Percentiles rank a stretch among this genome's conserved stretches.
phyloP scores from a whole-genome alignment of 2,888 invertebrate genomes.

The Calliopum simillimum region DNA sequence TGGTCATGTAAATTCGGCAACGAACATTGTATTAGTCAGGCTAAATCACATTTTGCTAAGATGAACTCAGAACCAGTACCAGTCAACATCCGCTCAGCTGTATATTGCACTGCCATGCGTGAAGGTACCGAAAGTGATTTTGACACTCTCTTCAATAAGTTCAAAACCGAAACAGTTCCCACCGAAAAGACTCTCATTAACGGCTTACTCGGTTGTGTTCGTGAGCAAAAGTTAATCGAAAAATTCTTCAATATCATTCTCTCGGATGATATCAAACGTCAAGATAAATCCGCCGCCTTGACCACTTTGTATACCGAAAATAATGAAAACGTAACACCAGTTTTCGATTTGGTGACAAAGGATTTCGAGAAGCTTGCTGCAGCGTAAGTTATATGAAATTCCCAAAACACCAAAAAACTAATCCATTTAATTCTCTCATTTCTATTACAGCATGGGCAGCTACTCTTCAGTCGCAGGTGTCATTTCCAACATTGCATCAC shows the following conservation, averaged over 20 bases:
- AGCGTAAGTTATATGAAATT: too few species aligned
- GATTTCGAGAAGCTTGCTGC: too few species aligned
- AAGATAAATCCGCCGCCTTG: too few species aligned
- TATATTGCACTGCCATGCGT: too few species aligned
- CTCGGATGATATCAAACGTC: slow-evolving; percentile 63
- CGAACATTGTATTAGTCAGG: slow-evolving; percentile 70
- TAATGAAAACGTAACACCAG: too few species aligned
- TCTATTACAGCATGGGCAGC: slow-evolving; percentile 56
- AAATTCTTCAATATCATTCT: slow-evolving; percentile 69
- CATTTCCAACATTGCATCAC: slow-evolving; percentile 60
- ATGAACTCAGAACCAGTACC: slow-evolving; percentile 63
- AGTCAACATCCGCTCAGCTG: slow-evolving; percentile 75
- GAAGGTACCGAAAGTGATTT: slow-evolving; percentile 74
- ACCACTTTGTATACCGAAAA: too few species aligned
- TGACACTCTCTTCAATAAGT: slow-evolving; percentile 74
- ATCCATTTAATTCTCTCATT: too few species aligned
- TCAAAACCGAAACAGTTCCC: slow-evolving; percentile 72
- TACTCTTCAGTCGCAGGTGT: slow-evolving; percentile 58
- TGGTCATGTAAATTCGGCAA: slow-evolving; percentile 76
- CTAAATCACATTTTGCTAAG: slow-evolving; percentile 64
- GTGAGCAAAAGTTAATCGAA: slow-evolving; percentile 69
- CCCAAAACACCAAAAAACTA: too few species aligned
- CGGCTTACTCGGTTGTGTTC: slow-evolving; percentile 76
- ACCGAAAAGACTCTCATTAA: slow-evolving; percentile 78
- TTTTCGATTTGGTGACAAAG: too few species aligned